A percentile compares a stretch with the other conserved stretches of the same genome.
Conservation (phyloP, 2,888 invertebrate species). For the Laspeyria flexula region DNA sequence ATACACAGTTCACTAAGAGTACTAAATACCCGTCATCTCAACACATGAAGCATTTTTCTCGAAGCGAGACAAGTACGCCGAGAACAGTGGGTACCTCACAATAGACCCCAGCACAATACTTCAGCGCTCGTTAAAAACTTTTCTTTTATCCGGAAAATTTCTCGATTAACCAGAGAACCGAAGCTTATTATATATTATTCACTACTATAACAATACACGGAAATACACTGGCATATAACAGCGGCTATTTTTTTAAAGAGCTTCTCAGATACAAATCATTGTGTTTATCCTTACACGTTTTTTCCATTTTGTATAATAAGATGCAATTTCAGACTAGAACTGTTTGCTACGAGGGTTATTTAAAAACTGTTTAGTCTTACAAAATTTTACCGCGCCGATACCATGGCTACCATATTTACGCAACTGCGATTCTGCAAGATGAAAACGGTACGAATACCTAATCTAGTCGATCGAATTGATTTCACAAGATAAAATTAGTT, state of each 20-base stretch:
- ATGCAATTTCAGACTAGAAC: conserved; percentile 6
- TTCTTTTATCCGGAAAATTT: conserved; percentile 39
- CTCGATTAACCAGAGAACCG: conserved; percentile 37
- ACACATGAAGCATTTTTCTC: conserved; percentile 55
- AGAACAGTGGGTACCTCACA: conserved; percentile 43
- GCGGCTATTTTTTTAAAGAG: conserved; percentile 20
- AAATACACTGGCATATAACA: conserved; percentile 39
- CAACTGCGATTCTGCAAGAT: conserved; percentile 49
- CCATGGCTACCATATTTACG: conserved; percentile 52
- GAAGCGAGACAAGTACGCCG: conserved; percentile 21
- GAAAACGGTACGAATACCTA: conserved; percentile 50
- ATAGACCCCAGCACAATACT: conserved; percentile 56
- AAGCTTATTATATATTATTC: conserved; percentile 36
- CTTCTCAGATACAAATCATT: conserved; percentile 7
- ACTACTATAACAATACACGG: conserved; percentile 41
- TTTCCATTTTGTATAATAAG: neutral
- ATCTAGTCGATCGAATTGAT: conserved; percentile 58
- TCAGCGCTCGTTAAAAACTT: conserved; percentile 62
- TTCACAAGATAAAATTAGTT: conserved; percentile 42
- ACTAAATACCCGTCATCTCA: conserved; percentile 53
- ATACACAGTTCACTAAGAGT: conserved; percentile 39
- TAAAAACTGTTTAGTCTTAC: conserved; percentile 49
- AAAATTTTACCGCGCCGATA: conserved; percentile 34
- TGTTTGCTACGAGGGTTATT: conserved; percentile 40
- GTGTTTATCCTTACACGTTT: conserved; percentile 4